A percentile compares a stretch with the other conserved stretches of the same genome.
Evolutionary conservation across 2,797 vertebrate species (phyloP).

Genomic region (Sebastes variabilis): DNA sequence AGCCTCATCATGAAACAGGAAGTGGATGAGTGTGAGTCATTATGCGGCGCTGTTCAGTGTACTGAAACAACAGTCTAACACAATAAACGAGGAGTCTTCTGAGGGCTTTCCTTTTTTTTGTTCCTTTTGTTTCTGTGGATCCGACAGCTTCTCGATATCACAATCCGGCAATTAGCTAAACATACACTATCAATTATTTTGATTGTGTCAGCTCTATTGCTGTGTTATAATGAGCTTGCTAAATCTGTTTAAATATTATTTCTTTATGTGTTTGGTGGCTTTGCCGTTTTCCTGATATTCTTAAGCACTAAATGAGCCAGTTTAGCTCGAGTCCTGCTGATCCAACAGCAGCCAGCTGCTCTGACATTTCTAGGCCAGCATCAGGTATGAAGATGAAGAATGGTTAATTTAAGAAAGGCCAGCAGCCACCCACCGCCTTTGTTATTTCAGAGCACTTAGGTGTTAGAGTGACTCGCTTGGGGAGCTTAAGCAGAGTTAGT

Average conservation of each 20-base stretch:
- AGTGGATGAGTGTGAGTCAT: conserved; percentile 44
- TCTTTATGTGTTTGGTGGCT: conserved; percentile 13
- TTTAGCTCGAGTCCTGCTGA: conserved; percentile 47
- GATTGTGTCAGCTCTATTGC: conserved; percentile 1
- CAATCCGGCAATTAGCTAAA: conserved; percentile 13
- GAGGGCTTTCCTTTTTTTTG: neutral
- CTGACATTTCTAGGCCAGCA: conserved; percentile 69
- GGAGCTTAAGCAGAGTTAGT: neutral
- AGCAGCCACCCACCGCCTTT: conserved; percentile 44
- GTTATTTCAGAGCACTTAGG: conserved; percentile 51
- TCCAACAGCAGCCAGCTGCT: conserved; percentile 45
- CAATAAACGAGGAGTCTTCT: conserved; percentile 10
- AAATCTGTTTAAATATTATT: conserved; percentile 19
- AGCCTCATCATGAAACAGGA: conserved; percentile 47
- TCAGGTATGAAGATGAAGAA: conserved; percentile 61
- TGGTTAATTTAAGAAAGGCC: conserved; percentile 57
- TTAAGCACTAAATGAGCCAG: conserved; percentile 40
- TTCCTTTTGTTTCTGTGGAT: neutral
- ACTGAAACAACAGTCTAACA: neutral
- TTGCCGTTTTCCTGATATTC: conserved; percentile 44
- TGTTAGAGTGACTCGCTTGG: neutral
- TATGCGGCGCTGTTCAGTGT: conserved; percentile 1
- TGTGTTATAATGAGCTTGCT: conserved; percentile 8
- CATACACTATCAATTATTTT: conserved; percentile 7
- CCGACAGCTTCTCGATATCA: neutral